Evolutionary conservation across 2,113 vertebrate species (phyloP), one percentile per base, ranked within the genome.

Genomic region (Microtus montanus): DNA sequence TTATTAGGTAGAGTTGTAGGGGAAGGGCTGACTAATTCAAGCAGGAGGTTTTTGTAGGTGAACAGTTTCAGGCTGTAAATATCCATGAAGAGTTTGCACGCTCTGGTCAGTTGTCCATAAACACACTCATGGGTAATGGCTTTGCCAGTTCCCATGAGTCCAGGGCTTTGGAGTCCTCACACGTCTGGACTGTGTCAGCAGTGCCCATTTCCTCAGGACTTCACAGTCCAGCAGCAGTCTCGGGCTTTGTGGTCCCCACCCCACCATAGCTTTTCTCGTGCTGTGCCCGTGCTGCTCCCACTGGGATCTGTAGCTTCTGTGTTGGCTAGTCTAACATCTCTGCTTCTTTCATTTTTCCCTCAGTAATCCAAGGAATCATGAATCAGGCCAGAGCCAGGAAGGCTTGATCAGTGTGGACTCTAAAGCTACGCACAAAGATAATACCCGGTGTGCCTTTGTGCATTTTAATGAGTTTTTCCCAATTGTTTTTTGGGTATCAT

Each of bases 381-480:
- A 89, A 99, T 99, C 99, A 99, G 99, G 89, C 99, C 99, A 92
- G 99, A 99, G 85, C 99, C 99, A 6, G 6, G 2, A 71, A 71
- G 54, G 17, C 90, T 99, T 99, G 95, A 97, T 99, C 99, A 24
- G 99, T 99, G 97, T 99, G 98, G 94, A 98, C 99, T 97, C 98
- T 99, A 98, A 99, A 99, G 98, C 99, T 99, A 80, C 98, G 99
- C 83, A 99, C 99, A 88, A 99, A 99, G 95, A 99, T 99, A 2
- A 99, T 98, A 94, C 99, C 26, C 4, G 0, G 64, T 49, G 98
- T 99, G 28, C 98, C 99, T 98, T 99, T 99, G 98, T 99, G 99
- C 98, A 99, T 99, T 98, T 99, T 99, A 78, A 99, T 98, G 90
- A 99, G 98, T 93, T 99, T 99, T 96, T 99, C 99, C 97, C 98